phyloP scores from a whole-genome alignment of 2,888 invertebrate species.

The Eupithecia dodoneata region DNA sequence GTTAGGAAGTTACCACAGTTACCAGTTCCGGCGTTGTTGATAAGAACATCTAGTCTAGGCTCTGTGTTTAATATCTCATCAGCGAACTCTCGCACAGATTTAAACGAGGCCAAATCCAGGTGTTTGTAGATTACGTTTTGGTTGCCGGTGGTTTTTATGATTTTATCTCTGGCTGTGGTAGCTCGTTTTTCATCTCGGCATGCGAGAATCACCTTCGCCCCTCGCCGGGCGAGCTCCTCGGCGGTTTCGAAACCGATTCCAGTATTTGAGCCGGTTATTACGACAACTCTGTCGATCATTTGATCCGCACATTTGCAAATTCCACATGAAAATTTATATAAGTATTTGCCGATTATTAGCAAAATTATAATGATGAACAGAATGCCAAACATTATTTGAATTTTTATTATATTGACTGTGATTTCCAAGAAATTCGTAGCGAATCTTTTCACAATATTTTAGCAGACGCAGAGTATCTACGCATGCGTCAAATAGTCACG shows the following conservation, averaged over 20 bases:
- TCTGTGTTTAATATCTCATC: conserved; percentile 88
- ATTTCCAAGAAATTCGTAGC: not conserved
- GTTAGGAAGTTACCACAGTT: conserved; percentile 86
- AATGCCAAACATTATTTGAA: conserved; percentile 38
- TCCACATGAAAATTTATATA: conserved; percentile 48
- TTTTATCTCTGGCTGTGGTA: conserved; percentile 79
- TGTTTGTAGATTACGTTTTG: conserved; percentile 86
- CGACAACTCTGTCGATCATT: conserved; percentile 60
- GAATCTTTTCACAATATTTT: not conserved
- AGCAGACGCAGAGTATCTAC: not conserved
- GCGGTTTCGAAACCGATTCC: conserved; percentile 67
- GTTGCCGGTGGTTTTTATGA: conserved; percentile 86
- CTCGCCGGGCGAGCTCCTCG: conserved; percentile 70
- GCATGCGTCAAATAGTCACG: not conserved
- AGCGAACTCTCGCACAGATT: conserved; percentile 91
- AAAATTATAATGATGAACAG: conserved; percentile 28
- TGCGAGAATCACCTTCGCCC: conserved; percentile 81
- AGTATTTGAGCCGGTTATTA: conserved; percentile 65
- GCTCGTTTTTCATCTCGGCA: conserved; percentile 71
- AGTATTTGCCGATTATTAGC: conserved; percentile 42
- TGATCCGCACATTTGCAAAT: conserved; percentile 47
- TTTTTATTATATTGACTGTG: not conserved
- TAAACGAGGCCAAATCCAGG: conserved; percentile 88
- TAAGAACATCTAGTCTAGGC: conserved; percentile 88
- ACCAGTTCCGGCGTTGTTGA: conserved; percentile 93